Base-by-base conservation (phyloP, 2,888 invertebrate genomes). In the Tetragonisca angustula region DNA sequence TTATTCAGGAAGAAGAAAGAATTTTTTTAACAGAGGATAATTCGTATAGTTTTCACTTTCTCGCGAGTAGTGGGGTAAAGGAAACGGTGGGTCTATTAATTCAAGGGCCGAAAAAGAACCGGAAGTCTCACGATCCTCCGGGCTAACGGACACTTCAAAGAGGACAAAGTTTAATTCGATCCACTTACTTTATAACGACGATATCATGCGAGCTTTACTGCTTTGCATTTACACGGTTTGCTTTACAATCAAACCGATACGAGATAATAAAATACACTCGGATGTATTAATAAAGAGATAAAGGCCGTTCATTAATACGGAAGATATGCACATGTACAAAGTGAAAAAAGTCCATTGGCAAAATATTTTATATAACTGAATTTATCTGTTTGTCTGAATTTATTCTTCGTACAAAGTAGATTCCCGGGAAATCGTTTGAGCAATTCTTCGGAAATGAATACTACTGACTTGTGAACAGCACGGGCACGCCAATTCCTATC, bases 101-200 rank as follows among this genome's bases (percentile, higher is more conserved):
- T 81, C 83, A 50, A 71, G 50, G 71, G 49, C 72, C 77, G 61
- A 69, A 83, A 81, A 78, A 69, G 65, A 52, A 65, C 75, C 79
- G 85, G 85, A 87, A 85, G 59, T 85, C 79, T 56, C 80, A 80
- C 77, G 79, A 79, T 79, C 67, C 85, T 77, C 27, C 72, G 50
- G 43, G n/a, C 62, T 69, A 71, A 52, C 43, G 52, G 65, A 52
- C 62, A 62, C 73, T 62, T 49, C 61, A 59, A 43, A 67, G 72
- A 67, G 73, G 80, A 74, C 80, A 56, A 65, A 62, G 67, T 83
- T 83, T 80, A 83, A 83, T 83, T 77, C 64, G 65, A 76, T 75
- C 82, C 72, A 77, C 82, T 76, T 78, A 71, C 54, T 70, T 76
- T 81, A 32, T 43, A 59, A 43, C 56, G 64, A 59, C 69, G 43